Evolutionary conservation across 1,140 invertebrate species (phyloP).

Genomic region (Choristoneura fumiferana): DNA sequence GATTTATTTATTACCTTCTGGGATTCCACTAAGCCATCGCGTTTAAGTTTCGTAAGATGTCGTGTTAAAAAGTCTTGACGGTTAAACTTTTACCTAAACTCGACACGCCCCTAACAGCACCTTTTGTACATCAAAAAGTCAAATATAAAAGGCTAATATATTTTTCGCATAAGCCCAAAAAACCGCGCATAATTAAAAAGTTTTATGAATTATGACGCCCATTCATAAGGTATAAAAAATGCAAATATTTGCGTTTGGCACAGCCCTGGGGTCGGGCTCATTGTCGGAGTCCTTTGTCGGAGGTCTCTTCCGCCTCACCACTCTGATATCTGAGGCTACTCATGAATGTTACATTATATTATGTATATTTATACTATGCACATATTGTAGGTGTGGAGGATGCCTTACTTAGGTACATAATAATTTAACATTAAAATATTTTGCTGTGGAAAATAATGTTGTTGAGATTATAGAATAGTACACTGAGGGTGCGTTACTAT

Average conservation of each 20-base stretch:
- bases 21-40: conserved; percentile 7
- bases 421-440: no score
- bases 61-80: no score
- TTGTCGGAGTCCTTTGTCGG: conserved; percentile 70
- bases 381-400: not conserved
- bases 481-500: no score
- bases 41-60: not conserved
- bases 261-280: conserved; percentile 56
- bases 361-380: not conserved
- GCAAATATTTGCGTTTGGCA: conserved; percentile 32
- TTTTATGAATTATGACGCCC: conserved; percentile 9
- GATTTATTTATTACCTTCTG: conserved; percentile 15
- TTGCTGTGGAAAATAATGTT: no score
- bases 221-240: conserved; percentile 16
- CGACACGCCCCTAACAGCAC: conserved; percentile 1
- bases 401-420: no score
- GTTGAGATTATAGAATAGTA: no score
- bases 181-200: conserved; percentile 18
- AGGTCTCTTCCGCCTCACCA: conserved; percentile 68
- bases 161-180: conserved; percentile 10
- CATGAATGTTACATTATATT: conserved; percentile 18
- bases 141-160: conserved; percentile 20
- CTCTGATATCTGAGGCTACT: conserved; percentile 48
- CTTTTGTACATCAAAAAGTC: conserved; percentile 19
- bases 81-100: no score